A percentile compares a stretch with the other conserved stretches of the same genome.
Evolutionary conservation across 2,113 vertebrate species (phyloP).

Genomic region (Dipodomys spectabilis): DNA sequence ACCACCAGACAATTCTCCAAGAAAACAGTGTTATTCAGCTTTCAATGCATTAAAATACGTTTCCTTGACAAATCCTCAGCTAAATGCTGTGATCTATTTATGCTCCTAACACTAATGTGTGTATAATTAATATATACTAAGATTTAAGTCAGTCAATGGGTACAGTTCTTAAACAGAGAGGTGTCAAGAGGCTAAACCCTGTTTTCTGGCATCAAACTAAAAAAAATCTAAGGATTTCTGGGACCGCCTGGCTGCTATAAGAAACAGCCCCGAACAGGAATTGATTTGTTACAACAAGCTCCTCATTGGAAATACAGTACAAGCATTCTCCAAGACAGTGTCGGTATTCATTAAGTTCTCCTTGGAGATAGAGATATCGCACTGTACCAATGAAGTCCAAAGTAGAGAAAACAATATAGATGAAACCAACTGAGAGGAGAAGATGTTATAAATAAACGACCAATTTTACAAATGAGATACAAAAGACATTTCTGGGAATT

Average conservation of each 20-base stretch:
- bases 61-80: conserved; percentile 58
- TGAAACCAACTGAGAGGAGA: background rate
- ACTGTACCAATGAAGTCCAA: conserved; percentile 60
- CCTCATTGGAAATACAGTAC: conserved; percentile 63
- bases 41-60: conserved; percentile 49
- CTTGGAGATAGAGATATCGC: conserved; percentile 58
- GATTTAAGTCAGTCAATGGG: conserved; percentile 45
- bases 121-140: conserved; percentile 48
- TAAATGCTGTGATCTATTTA: conserved; percentile 52
- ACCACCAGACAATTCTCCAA: conserved; percentile 28
- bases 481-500: conserved; percentile 2
- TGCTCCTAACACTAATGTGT: conserved; percentile 16
- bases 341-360: conserved; percentile 71
- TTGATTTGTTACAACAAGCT: conserved; percentile 76
- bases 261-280: conserved; percentile 57
- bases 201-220: conserved; percentile 27
- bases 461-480: conserved; percentile 31
- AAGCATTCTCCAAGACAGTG: conserved; percentile 59
- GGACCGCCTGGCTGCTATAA: conserved; percentile 1
- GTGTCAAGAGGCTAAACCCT: background rate
- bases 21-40: conserved; percentile 42
- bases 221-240: conserved; percentile 57
- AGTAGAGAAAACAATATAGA: conserved; percentile 21
- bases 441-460: conserved; percentile 33
- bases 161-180: conserved; percentile 50